Base-by-base conservation (phyloP, 2,888 invertebrate genomes). In the Thereva unica region DNA sequence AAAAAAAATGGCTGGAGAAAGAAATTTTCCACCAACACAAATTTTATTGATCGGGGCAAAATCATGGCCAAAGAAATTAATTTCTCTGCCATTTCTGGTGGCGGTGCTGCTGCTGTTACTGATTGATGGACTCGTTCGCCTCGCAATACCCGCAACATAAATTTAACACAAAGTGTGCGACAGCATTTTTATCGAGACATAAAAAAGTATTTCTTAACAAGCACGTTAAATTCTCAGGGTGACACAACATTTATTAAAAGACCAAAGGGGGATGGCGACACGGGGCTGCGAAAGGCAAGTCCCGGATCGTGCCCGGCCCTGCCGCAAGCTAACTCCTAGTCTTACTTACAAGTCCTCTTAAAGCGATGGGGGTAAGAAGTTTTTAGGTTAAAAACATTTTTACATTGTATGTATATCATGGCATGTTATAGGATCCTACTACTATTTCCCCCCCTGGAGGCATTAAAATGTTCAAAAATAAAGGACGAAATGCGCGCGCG, bases 241-340 rank as follows among this genome's bases (percentile, higher is more conserved):
- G 61, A 61, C 61, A 61, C 61, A 40, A 61, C 61, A 61, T 61
- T 61, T 61, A 61, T 61, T 61, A 61, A 61, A 61, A 40, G n/a
- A 10, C 4, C 41, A 8, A 6, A 50, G 50, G 12, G 57, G 47
- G 37, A 10, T 10, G 57, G 41, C 35, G 7, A 12, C 47, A 47
- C 23, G 23, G 23, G 23, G 47, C 12, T 59, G 35, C 41, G 6
- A n/a, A 52, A 53, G 10, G 23, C 50, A 50, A 50, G 49, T 61
- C 6, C 34, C 5, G 41, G 5, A 34, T 12, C 23, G 40, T 47
- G 50, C 50, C 41, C 12, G 40, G 55, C 12, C 61, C 6, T 61
- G 61, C 61, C 61, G 2, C 23, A 23, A 23, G 23, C 23, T 23
- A 23, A 23, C 23, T 23, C 23, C 23, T 23, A 23, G 23, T 23